These are phyloP conservation scores for Pteria penguin DNA, from an alignment of 2,888 invertebrate species.

Conservation along the genomic window DNA sequence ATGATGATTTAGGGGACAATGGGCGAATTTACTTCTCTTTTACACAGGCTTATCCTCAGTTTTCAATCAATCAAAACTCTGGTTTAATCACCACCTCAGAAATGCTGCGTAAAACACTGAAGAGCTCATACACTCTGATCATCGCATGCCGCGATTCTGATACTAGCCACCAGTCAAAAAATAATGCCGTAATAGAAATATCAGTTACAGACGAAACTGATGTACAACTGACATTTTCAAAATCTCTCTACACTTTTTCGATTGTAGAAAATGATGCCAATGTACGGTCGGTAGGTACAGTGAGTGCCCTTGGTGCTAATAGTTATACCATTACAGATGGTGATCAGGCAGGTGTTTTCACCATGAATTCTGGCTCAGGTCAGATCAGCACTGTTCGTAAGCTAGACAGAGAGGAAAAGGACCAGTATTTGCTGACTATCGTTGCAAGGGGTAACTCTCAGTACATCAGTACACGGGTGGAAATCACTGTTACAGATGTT, in stretches of 20 bases:
- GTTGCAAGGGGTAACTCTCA: constrained; percentile 88
- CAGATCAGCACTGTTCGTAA: constrained; percentile 88
- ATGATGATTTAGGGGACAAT: constrained; percentile 93
- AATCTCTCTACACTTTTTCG: constrained; percentile 87
- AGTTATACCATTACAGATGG: constrained; percentile 86
- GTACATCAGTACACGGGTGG: constrained; percentile 89
- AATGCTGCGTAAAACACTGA: constrained; percentile 89
- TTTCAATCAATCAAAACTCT: constrained; percentile 88
- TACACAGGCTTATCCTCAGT: constrained; percentile 83
- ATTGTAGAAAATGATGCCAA: constrained; percentile 89
- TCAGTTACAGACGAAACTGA: constrained; percentile 63
- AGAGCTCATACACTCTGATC: constrained; percentile 87
- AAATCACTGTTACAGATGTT: constrained; percentile 90
- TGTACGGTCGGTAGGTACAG: constrained; percentile 85
- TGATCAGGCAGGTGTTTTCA: constrained; percentile 88
- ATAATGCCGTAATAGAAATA: constrained; percentile 67
- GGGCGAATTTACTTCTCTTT: constrained; percentile 84
- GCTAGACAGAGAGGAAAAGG: constrained; percentile 91
- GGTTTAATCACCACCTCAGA: constrained; percentile 90
- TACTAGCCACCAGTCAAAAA: constrained; percentile 47
- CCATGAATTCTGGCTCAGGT: constrained; percentile 89
- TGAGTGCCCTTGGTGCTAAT: constrained; percentile 78
- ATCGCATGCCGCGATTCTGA: constrained; percentile 85
- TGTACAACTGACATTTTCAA: constrained; percentile 81
- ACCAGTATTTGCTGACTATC: constrained; percentile 89